Evolutionary conservation across 2,888 invertebrate genomes (phyloP).

Genomic region (Gastracanthus pulcherrimus): DNA sequence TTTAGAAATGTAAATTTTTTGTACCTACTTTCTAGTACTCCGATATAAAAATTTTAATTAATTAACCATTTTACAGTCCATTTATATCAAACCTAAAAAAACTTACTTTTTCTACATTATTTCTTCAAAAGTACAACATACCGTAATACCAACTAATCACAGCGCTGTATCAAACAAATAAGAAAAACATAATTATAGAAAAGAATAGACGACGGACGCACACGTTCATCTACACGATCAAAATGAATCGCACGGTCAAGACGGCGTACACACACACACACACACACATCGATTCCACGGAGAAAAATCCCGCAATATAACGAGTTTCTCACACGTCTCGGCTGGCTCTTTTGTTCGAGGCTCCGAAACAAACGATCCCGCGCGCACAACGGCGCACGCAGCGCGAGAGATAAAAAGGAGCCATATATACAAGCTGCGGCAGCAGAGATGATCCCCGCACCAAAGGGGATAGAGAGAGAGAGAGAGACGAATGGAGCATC

Average conservation of each 20-base stretch:
- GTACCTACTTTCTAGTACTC: background rate
- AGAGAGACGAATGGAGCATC: background rate
- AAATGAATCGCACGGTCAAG: background rate
- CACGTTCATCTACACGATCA: background rate
- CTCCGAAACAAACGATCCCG: conserved; percentile 28
- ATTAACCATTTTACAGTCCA: conserved; percentile 20
- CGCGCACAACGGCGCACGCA: background rate
- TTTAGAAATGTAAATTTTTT: background rate
- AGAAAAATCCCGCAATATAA: conserved; percentile 47
- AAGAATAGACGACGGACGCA: background rate
- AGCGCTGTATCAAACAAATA: background rate
- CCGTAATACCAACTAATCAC: conserved; percentile 63
- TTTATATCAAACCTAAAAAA: background rate
- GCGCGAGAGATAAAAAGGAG: background rate
- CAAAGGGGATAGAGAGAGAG: too few species aligned
- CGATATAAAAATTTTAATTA: conserved; percentile 12
- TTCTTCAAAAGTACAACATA: background rate
- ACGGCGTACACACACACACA: too few species aligned
- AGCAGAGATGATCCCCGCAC: too few species aligned
- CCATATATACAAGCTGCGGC: background rate
- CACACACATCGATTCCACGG: too few species aligned
- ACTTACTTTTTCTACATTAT: background rate
- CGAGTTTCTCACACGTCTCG: background rate
- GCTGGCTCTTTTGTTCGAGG: conserved; percentile 13
- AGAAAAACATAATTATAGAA: background rate